Conservation (phyloP, 2,888 invertebrate genomes). For the Smittia sp. region DNA sequence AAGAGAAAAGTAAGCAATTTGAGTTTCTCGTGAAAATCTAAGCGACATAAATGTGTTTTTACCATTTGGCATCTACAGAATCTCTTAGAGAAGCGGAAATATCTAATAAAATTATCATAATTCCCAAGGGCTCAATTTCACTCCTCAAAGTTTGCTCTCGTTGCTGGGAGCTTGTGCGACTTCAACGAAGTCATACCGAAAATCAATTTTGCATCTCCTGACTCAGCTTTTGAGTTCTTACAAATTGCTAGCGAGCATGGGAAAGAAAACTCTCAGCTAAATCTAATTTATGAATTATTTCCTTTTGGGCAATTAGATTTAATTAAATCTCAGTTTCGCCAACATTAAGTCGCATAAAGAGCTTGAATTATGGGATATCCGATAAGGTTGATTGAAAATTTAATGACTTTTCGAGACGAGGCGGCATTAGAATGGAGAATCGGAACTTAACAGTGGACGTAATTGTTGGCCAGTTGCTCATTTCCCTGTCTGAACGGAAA, state of each 20-base stretch:
- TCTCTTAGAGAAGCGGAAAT: background rate
- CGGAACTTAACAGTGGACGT: no score
- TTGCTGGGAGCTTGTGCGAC: background rate
- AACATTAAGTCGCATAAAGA: background rate
- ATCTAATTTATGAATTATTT: slow-evolving; percentile 16
- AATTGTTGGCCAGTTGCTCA: background rate
- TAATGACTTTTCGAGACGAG: slow-evolving; percentile 14
- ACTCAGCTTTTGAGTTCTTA: background rate
- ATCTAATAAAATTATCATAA: slow-evolving; percentile 40
- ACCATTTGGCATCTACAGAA: slow-evolving; percentile 3
- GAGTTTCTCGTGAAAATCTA: background rate
- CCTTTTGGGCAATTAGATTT: slow-evolving; percentile 13
- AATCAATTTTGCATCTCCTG: slow-evolving; percentile 15
- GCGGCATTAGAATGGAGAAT: no score
- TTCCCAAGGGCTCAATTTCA: slow-evolving; percentile 37
- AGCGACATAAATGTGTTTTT: slow-evolving; percentile 9
- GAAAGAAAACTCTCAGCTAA: background rate
- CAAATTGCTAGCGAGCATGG: background rate
- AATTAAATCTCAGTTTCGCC: slow-evolving; percentile 13
- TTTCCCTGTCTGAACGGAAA: background rate
- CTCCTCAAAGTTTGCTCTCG: background rate
- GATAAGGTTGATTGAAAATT: slow-evolving; percentile 27
- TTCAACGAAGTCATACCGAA: background rate
- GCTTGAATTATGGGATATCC: background rate
- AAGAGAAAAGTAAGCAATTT: slow-evolving; percentile 21